Conservation (phyloP, 2,113 vertebrate species). For the Mastomys coucha region DNA sequence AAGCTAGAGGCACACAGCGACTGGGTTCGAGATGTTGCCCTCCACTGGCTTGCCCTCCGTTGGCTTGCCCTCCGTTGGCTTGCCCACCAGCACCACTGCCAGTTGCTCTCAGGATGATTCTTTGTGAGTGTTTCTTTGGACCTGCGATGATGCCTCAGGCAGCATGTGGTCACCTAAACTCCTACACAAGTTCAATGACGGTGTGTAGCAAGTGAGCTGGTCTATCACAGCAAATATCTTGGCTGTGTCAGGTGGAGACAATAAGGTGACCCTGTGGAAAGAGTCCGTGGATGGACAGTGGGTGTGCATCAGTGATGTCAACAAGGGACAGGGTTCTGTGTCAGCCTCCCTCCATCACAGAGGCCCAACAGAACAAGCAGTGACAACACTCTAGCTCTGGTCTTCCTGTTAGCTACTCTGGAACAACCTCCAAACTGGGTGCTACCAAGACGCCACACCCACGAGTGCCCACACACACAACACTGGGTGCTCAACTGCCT, state of each 20-base stretch:
- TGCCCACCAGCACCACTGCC: constrained; percentile 98
- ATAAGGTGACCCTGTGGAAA: constrained; percentile 99
- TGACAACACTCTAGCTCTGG: constrained; percentile 85
- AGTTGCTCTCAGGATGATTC: constrained; percentile 99
- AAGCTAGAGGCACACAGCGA: constrained; percentile 99
- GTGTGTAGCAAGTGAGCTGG: constrained; percentile 99
- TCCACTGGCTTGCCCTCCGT: constrained; percentile 99
- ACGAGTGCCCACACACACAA: background rate
- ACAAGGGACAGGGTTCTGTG: constrained; percentile 96
- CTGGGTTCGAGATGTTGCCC: constrained; percentile 98
- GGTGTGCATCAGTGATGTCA: constrained; percentile 98
- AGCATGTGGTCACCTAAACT: constrained; percentile 96
- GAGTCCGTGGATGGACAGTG: constrained; percentile 97
- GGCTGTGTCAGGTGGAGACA: constrained; percentile 99
- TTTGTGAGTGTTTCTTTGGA: constrained; percentile 99
- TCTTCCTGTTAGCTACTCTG: background rate
- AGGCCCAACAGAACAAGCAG: constrained; percentile 96
- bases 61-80: constrained; percentile 96
- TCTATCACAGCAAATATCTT: constrained; percentile 99
- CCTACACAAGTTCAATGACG: constrained; percentile 97
- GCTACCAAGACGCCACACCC: background rate
- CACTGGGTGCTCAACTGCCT: constrained; percentile 71
- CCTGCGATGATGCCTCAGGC: constrained; percentile 94
- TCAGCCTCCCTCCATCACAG: constrained; percentile 89
- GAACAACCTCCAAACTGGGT: constrained; percentile 5